Evolutionary conservation across 2,797 vertebrate species (phyloP), one percentile per base, ranked within the genome.

Genomic region (Arrhamphus sclerolepis): DNA sequence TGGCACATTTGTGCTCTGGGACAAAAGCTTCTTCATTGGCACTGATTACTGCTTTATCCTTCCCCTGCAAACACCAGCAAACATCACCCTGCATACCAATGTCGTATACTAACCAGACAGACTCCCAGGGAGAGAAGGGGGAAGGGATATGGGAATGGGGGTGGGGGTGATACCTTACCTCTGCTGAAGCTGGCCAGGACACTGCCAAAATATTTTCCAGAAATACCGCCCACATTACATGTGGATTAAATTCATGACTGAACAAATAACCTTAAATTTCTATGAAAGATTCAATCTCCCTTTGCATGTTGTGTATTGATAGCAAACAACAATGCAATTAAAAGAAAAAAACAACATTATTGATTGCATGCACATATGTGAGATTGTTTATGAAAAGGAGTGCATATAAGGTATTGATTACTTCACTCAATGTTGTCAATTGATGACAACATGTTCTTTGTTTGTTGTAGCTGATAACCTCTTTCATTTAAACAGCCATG

Each of bases 1-100:
- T 84, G 86, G 89, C 87, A 87, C 85, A 89, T 92, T 89, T 87
- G 84, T 60, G 79, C 81, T 85, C 59, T 80, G 87, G 82, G 82
- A 89, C 86, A 81, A 82, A 83, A 87, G 80, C 74, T 76, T 85
- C 83, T 89, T 89, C 82, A 81, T 75, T 86, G 87, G 82, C 86
- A 81, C 83, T 87, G 90, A 90, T 91, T 85, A 87, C 73, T 38
- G 61, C 74, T 89, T 88, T 89, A 89, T 89, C 77, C 85, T 77
- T 78, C 80, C 60, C 60, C 74, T 79, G 81, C 83, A 84, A 86
- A 87, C 82, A 83, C 34, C 57, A 56, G 72, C 78, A 75, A 82
- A 72, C 66, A 74, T 77, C 77, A 58, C 54, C 63, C 84, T 75
- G 91, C 85, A 92, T 91, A 89, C 80, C 86, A 89, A 91, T 89